phyloP scores from a whole-genome alignment of 2,797 vertebrate species.

The Phaenicophaeus curvirostris region DNA sequence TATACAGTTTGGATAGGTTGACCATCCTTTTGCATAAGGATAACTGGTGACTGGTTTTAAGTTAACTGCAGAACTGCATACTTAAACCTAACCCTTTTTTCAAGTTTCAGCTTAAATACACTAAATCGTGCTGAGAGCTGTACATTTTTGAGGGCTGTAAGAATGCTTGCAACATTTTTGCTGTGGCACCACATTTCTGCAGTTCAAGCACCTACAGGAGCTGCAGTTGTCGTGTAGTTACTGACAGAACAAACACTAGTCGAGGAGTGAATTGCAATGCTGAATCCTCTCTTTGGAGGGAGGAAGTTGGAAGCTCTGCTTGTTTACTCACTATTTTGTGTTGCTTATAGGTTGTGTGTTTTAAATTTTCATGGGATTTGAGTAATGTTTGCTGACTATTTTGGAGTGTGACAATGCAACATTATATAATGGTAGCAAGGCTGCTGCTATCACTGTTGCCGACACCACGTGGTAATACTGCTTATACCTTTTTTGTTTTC shows the following conservation, averaged over 20 bases:
- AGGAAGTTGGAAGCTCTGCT: neutral
- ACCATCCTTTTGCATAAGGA: neutral
- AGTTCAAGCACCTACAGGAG: neutral
- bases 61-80: neutral
- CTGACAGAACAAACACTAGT: neutral
- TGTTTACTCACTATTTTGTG: neutral
- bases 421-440: rapidly evolving
- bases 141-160: neutral
- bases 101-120: neutral
- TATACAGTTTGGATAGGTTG: neutral
- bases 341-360: neutral
- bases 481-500: neutral
- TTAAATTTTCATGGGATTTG: neutral
- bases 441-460: rapidly evolving
- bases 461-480: neutral
- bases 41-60: neutral
- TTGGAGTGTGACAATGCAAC: neutral
- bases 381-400: neutral
- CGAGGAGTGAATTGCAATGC: neutral
- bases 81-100: neutral
- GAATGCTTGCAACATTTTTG: neutral
- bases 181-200: neutral
- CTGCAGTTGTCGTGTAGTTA: neutral
- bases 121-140: neutral
- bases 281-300: neutral